Percentiles rank a stretch among this genome's conserved stretches.
Conservation (phyloP, 2,797 vertebrate genomes). For the Trichosurus vulpecula region DNA sequence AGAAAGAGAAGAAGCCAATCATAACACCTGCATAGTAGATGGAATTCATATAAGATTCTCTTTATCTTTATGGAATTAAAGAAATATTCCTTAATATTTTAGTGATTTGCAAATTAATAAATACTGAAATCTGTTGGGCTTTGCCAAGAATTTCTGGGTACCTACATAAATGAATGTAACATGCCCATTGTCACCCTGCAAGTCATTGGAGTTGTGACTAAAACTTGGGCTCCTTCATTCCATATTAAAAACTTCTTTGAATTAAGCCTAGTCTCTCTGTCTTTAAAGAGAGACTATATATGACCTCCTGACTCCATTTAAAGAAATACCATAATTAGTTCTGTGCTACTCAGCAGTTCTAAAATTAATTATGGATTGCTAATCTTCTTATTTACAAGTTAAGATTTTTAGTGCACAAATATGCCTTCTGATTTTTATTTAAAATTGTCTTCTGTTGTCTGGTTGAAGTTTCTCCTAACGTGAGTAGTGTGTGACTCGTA, state of each 20-base stretch:
- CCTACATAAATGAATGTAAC: neutral
- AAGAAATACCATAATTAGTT: slow-evolving; percentile 32
- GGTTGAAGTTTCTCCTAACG: neutral
- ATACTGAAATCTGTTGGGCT: neutral
- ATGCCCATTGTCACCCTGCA: neutral
- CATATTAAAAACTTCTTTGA: slow-evolving; percentile 13
- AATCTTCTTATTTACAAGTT: neutral
- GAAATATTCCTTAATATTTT: neutral
- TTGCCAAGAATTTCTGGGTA: neutral
- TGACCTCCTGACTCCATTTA: slow-evolving; percentile 2
- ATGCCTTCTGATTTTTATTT: slow-evolving; percentile 28
- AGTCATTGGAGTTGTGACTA: neutral
- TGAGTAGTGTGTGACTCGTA: neutral
- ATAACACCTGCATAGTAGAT: too few species aligned
- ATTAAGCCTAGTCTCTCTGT: neutral
- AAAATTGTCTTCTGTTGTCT: slow-evolving; percentile 32
- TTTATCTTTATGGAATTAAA: neutral
- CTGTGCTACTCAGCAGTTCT: neutral
- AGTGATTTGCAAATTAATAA: neutral
- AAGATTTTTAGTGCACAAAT: neutral
- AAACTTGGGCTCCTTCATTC: slow-evolving; percentile 29
- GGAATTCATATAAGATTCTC: neutral
- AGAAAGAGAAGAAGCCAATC: too few species aligned
- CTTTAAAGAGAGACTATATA: slow-evolving; percentile 15
- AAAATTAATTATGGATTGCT: slow-evolving; percentile 29